These are phyloP conservation scores for Torymus texanus DNA, from an alignment of 2,888 invertebrate species.

Conservation along the genomic window DNA sequence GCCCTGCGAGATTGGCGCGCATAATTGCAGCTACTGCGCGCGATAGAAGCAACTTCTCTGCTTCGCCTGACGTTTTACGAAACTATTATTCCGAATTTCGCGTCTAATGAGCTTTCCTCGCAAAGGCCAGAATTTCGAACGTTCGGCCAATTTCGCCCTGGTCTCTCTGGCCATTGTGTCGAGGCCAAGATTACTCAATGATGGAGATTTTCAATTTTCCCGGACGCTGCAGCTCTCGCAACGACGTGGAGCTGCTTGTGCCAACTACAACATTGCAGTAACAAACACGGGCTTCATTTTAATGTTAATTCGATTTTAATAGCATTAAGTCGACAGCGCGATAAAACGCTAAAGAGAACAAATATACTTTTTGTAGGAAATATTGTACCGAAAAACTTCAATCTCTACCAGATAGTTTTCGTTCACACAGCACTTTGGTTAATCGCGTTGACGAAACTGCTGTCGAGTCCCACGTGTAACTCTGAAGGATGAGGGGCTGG, in stretches of 20 bases:
- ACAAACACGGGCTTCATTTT: too few species aligned
- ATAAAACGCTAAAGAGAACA: too few species aligned
- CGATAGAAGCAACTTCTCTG: conserved; percentile 2
- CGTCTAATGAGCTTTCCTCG: conserved; percentile 34
- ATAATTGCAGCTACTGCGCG: conserved; percentile 18
- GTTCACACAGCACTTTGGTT: not conserved
- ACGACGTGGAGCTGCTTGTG: too few species aligned
- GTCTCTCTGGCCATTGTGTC: not conserved
- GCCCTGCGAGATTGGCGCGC: not conserved
- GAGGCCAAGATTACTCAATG: not conserved
- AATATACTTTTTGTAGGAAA: too few species aligned
- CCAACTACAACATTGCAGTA: too few species aligned
- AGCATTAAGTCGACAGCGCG: too few species aligned
- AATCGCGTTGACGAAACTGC: conserved; percentile 1
- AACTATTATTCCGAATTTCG: conserved; percentile 41
- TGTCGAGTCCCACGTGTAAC: not conserved
- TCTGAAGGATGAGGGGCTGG: not conserved
- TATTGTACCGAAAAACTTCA: too few species aligned
- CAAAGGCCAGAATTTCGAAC: conserved; percentile 17
- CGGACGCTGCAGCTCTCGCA: not conserved
- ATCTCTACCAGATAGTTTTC: too few species aligned
- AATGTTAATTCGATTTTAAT: too few species aligned
- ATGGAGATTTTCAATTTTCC: conserved; percentile 6
- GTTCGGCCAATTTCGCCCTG: conserved; percentile 24
- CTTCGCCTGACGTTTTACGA: conserved; percentile 17